Base-by-base conservation (phyloP, 2,113 vertebrate genomes). In the Tragelaphus buxtoni region DNA sequence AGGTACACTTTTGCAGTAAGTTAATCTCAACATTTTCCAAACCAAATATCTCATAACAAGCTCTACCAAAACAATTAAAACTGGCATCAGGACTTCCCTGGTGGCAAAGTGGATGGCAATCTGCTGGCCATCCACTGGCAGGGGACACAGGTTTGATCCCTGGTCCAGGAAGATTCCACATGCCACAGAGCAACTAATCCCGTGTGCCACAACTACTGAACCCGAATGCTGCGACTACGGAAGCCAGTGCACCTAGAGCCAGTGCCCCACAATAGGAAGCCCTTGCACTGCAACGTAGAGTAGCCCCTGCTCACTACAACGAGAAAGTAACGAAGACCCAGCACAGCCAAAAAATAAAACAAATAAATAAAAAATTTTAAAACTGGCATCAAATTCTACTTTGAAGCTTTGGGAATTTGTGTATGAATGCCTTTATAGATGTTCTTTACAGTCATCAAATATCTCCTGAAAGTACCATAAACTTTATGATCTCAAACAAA, bases 391-490 rank as follows among this genome's bases (percentile, higher is more conserved):
- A 96, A 53, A 69, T 88, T 93, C 87, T 81, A 86, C 69, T 86
- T 94, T 77, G 56, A 86, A 82, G 32, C 28, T 91, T 94, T 76
- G 14, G 35, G 51, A 86, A 92, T 94, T 97, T 96, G 81, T 95
- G 7, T 92, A 87, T 77, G 61, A 96, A 98, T 90, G 13, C 22
- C 9, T 87, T 92, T 92, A 92, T 18, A 85, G 49, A 87, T 90
- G 20, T 61, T 82, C 35, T 80, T 95, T 80, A 91, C 7, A 93
- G n/a, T 83, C 39, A 79, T 93, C 74, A 95, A 65, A 72, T 55
- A 79, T 47, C n/a, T 81, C 90, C 69, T 95, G 95, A 97, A 18
- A 65, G 39, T 58, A 49, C 18, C 60, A 90, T 51, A 90, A 94
- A 90, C 69, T 95, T 90, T 69, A 51, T 47, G 42, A 81, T 92